Percentiles rank a stretch among this genome's conserved stretches.
These are phyloP conservation scores for Siniperca scherzeri DNA, from an alignment of 2,797 vertebrate genomes.

Conservation along the genomic window DNA sequence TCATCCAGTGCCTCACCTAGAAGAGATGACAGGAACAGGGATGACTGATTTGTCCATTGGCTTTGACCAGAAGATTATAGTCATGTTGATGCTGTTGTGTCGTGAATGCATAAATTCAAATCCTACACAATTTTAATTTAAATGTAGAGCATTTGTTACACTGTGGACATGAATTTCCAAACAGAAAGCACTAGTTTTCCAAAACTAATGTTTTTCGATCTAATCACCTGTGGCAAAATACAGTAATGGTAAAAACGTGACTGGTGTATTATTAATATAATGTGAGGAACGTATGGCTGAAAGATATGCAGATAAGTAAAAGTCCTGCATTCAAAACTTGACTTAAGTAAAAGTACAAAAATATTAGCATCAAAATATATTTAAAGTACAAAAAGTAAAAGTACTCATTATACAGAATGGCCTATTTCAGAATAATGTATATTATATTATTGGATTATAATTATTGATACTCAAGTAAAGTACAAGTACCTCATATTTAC, in stretches of 20 bases:
- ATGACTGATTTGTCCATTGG: too few species aligned
- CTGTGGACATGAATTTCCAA: neutral
- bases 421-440: too few species aligned
- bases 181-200: neutral
- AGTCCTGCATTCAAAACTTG: too few species aligned
- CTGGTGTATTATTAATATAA: neutral
- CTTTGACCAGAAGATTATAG: neutral
- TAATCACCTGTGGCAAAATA: neutral
- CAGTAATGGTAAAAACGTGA: neutral
- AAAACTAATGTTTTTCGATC: neutral
- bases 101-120: too few species aligned
- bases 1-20: constrained; percentile 73
- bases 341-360: too few species aligned
- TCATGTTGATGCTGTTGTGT: neutral
- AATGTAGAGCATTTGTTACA: neutral
- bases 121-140: neutral
- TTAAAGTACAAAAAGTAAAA: too few species aligned
- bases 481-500: too few species aligned
- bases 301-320: too few species aligned
- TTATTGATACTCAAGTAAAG: too few species aligned
- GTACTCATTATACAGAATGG: too few species aligned
- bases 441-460: too few species aligned
- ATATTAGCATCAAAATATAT: too few species aligned
- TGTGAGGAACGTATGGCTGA: neutral
- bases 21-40: neutral